Evolutionary conservation across 2,113 vertebrate species (phyloP).

Genomic region (Trematocara variabile): DNA sequence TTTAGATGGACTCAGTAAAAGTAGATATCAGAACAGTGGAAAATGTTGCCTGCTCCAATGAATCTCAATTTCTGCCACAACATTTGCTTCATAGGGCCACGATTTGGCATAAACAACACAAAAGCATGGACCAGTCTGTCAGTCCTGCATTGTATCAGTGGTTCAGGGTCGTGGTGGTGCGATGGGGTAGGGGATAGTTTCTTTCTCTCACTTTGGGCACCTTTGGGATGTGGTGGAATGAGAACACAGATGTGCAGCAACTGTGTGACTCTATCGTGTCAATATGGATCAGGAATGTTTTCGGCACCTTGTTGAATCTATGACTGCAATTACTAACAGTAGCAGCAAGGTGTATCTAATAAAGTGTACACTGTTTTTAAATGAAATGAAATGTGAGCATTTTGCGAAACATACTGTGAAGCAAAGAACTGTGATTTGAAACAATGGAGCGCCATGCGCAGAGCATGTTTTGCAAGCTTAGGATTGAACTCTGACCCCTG

Average conservation of each 20-base stretch:
- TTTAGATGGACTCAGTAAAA: background rate
- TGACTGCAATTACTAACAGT: background rate
- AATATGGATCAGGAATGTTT: background rate
- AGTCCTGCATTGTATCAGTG: background rate
- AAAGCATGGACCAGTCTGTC: background rate
- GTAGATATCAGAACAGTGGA: background rate
- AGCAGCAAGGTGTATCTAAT: background rate
- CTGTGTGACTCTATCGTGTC: background rate
- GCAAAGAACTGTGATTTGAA: constrained; percentile 39
- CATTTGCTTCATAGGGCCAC: background rate
- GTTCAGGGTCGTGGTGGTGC: background rate
- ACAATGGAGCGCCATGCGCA: constrained; percentile 32
- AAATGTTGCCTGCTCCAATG: background rate
- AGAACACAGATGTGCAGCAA: background rate
- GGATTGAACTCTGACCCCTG: constrained; percentile 68
- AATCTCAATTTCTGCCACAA: background rate
- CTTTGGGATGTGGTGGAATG: background rate
- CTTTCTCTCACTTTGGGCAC: background rate
- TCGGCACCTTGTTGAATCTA: background rate
- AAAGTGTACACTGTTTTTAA: background rate
- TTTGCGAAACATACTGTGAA: background rate
- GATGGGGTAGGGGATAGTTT: background rate
- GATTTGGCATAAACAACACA: background rate
- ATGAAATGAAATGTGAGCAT: background rate
- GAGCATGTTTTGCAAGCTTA: constrained; percentile 67